Base-by-base conservation (phyloP, 2,888 invertebrate genomes). In the Tetheella fluctuosa region DNA sequence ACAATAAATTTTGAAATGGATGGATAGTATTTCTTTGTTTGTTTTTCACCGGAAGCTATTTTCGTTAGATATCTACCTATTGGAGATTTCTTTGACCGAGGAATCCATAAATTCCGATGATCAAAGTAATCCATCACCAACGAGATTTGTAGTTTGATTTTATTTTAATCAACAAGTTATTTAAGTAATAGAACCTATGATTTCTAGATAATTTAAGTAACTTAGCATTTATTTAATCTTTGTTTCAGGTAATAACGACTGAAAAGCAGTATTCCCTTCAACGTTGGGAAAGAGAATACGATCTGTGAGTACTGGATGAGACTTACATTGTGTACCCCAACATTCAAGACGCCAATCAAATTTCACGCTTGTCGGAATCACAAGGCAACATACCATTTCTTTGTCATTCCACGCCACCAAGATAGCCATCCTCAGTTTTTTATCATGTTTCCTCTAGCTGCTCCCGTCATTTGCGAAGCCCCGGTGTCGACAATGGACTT, bases 401-500 rank as follows among this genome's bases (percentile, higher is more conserved):
- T 82, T 80, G 80, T 77, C 80, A 74, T 77, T 76, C 63, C 71
- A 62, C 72, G 74, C 67, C 76, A 70, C 74, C 74, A 71, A 79
- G 81, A 77, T 77, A 79, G 72, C 74, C 75, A 76, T 79, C 79
- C 77, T 76, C 79, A 80, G 82, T 90, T 90, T 90, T 30, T 90
- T 90, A 90, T 90, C 87, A 80, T 77, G 75, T 80, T 79, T 84
- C 78, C 81, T 83, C 77, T 73, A 78, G 80, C 79, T 86, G 77
- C 80, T 83, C 83, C 72, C 79, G 83, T 88, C 88, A 85, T 89
- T 89, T 90, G 83, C 81, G 83, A 82, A 85, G 77, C 83, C 83
- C 77, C 77, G 85, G 84, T 87, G 86, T 83, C 85, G 85, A 84
- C 87, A 86, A 88, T 88, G 86, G 86, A 79, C 77, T 86, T 89